Conservation (phyloP, 2,113 vertebrate species). For the Haemorhous mexicanus region DNA sequence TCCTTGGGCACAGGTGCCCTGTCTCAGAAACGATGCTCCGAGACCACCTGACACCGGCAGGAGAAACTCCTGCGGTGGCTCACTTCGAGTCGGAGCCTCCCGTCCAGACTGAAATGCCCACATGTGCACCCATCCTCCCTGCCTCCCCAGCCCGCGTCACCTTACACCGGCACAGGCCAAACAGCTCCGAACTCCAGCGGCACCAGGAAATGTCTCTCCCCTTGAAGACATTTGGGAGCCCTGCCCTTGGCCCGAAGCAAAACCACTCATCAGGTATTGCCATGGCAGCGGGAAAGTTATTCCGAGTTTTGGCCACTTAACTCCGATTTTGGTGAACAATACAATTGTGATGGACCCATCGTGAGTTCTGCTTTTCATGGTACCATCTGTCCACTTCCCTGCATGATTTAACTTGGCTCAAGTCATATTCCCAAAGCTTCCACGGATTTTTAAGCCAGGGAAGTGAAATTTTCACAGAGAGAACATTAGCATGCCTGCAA, state of each 20-base stretch:
- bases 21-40: not conserved
- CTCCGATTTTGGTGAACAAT: not conserved
- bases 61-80: not conserved
- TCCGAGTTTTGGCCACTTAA: not conserved
- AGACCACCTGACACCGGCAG: not conserved
- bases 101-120: not conserved
- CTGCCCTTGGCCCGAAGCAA: fast-evolving
- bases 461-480: not conserved
- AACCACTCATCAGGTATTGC: not conserved
- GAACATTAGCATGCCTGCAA: not conserved
- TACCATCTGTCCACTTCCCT: not conserved
- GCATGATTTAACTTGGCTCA: not conserved
- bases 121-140: not conserved
- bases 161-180: not conserved
- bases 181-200: fast-evolving
- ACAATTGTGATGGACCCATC: fast-evolving
- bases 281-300: not conserved
- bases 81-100: fast-evolving
- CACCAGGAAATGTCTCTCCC: not conserved
- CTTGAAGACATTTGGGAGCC: not conserved
- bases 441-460: not conserved
- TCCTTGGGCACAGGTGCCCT: not conserved
- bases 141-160: fast-evolving
- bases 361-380: not conserved
- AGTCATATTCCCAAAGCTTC: not conserved